Conservation (phyloP, 1,140 invertebrate species). For the Apolygus lucorum region DNA sequence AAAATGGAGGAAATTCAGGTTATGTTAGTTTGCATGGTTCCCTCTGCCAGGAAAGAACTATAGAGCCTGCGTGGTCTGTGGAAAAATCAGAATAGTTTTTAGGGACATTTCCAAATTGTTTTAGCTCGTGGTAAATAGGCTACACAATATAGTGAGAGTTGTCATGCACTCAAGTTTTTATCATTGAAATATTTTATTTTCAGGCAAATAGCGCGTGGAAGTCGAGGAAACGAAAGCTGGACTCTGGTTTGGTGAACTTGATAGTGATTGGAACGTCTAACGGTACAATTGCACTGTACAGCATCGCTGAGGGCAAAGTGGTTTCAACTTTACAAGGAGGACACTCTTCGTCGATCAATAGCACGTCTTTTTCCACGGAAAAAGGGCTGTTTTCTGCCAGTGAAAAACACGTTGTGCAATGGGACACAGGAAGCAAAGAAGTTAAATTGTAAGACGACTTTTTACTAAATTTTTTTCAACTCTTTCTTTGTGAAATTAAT, state of each 20-base stretch:
- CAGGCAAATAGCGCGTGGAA: not conserved
- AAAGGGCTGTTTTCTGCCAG: slow-evolving; percentile 21
- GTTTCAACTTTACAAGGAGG: slow-evolving; percentile 18
- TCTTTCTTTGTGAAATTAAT: too few species aligned
- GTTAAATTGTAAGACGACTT: slow-evolving; percentile 23
- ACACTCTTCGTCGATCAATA: slow-evolving; percentile 16
- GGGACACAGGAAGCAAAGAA: slow-evolving; percentile 21
- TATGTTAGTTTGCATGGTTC: too few species aligned
- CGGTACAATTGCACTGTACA: slow-evolving; percentile 24
- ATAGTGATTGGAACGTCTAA: slow-evolving; percentile 23
- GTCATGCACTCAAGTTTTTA: too few species aligned
- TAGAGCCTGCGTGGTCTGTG: too few species aligned
- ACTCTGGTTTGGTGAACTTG: not conserved
- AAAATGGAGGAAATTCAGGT: too few species aligned
- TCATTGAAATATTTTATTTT: too few species aligned
- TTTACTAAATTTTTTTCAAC: too few species aligned
- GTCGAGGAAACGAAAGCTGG: slow-evolving; percentile 25
- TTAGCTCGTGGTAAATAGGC: too few species aligned
- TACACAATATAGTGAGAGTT: too few species aligned
- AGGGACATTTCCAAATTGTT: too few species aligned
- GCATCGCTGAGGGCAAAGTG: slow-evolving; percentile 24
- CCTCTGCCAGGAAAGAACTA: too few species aligned
- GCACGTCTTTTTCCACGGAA: slow-evolving; percentile 16
- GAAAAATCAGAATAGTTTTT: too few species aligned
- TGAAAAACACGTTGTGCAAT: slow-evolving; percentile 19